A percentile compares a stretch with the other conserved stretches of the same genome.
These are phyloP conservation scores for Drosophila mojavensis DNA, from an alignment of 1,140 invertebrate species.

Conservation along the genomic window DNA sequence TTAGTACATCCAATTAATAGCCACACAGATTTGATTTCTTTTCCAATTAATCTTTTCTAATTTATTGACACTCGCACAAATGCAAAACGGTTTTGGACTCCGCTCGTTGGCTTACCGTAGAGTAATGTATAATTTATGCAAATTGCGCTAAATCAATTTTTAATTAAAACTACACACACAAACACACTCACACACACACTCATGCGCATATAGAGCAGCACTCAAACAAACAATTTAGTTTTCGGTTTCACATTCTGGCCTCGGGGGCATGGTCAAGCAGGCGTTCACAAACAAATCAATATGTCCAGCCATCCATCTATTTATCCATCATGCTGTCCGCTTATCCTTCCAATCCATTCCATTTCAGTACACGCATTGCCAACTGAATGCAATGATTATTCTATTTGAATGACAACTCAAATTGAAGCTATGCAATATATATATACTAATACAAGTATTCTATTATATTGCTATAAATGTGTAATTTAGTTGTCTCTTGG, in stretches of 20 bases:
- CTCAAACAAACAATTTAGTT: constrained; percentile 54
- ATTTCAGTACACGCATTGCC: constrained; percentile 11
- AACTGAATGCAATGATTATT: constrained; percentile 57
- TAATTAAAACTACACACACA: constrained; percentile 71
- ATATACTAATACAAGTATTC: background rate
- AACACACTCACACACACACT: constrained; percentile 23
- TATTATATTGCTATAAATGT: constrained; percentile 13
- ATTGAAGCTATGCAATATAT: constrained; percentile 23
- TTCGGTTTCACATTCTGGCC: constrained; percentile 33
- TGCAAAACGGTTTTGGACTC: constrained; percentile 36
- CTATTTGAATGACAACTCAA: constrained; percentile 46
- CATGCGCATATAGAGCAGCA: constrained; percentile 4
- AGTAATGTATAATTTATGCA: constrained; percentile 80
- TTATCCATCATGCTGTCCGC: constrained; percentile 27
- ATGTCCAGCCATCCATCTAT: constrained; percentile 33
- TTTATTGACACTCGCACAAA: constrained; percentile 69
- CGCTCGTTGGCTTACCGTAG: constrained; percentile 63
- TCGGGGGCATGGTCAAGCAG: constrained; percentile 32
- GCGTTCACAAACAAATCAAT: constrained; percentile 70
- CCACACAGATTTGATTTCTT: constrained; percentile 9
- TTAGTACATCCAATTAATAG: background rate
- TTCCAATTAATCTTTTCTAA: constrained; percentile 78
- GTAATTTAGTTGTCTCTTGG: constrained; percentile 2
- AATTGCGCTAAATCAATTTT: constrained; percentile 82
- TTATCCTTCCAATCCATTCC: constrained; percentile 42